Conservation (phyloP, 2,113 vertebrate species). For the Scomber scombrus region DNA sequence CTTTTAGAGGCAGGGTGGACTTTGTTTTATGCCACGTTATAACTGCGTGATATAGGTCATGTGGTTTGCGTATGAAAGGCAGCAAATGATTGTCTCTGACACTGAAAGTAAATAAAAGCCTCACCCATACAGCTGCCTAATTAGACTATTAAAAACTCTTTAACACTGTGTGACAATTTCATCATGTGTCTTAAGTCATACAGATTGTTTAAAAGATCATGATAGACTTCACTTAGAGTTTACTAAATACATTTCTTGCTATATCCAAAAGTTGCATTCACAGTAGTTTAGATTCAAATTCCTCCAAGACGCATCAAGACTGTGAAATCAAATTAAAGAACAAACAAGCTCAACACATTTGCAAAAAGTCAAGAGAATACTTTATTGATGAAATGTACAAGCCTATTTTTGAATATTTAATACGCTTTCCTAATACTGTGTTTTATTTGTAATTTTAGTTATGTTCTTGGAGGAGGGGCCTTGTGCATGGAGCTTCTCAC, state of each 20-base stretch:
- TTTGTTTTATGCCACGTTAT: background rate
- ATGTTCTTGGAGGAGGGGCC: slow-evolving; percentile 96
- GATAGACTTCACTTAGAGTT: background rate
- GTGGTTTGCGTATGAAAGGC: slow-evolving; percentile 1
- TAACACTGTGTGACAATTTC: background rate
- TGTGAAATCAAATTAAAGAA: slow-evolving; percentile 9
- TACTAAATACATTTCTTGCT: no score
- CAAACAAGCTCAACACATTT: background rate
- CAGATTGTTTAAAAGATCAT: background rate
- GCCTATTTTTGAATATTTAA: background rate
- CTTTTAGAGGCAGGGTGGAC: background rate
- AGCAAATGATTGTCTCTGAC: background rate
- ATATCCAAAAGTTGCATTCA: no score
- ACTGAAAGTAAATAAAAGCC: background rate
- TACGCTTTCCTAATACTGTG: background rate
- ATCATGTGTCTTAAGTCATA: background rate
- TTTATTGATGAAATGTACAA: slow-evolving; percentile 1
- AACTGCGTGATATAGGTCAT: background rate
- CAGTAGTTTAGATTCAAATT: no score
- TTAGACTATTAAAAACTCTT: background rate
- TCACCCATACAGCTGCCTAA: background rate
- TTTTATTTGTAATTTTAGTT: slow-evolving; percentile 82
- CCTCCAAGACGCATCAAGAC: background rate
- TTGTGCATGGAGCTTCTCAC: slow-evolving; percentile 99
- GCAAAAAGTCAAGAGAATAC: slow-evolving; percentile 14